Evolutionary conservation across 2,888 invertebrate species (phyloP), one percentile per base, ranked within the genome.

Genomic region (Caenorhabditis uteleia): DNA sequence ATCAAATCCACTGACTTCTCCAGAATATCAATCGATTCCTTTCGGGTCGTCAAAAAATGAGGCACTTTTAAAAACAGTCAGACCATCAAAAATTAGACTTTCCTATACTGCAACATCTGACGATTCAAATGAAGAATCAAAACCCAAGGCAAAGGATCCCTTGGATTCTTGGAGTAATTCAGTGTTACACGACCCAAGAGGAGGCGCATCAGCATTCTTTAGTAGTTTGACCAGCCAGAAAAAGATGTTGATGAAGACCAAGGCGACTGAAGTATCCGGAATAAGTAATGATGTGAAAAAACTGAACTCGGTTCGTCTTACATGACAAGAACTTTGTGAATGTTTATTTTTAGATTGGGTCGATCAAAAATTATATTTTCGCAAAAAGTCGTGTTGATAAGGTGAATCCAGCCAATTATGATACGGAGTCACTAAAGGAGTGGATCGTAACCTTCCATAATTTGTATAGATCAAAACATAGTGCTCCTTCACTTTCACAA

Each of bases 391-490:
- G 48, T 12, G 39, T 45, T 7, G 70, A 70, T 42, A 54, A 57
- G 48, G n/a, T 38, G 4, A 48, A 64, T 14, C 70, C 70, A 8
- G 51, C 58, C 20, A 43, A 50, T 2, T 70, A 65, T 26, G 68
- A 70, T 27, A 45, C 61, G 18, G 31, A 48, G 33, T 25, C 26
- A 23, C 38, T 65, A 8, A 58, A 58, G 21, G 42, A 65, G n/a
- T 49, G 49, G 36, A 48, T 69, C 1, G 47, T 69, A 10, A 47
- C 55, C 34, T 68, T 61, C 36, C 77, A 78, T 58, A 79, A 79
- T 44, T 60, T 74, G n/a, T 75, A 74, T 50, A 74, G 79, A 20
- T 56, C 65, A 1, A 58, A 60, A 23, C 79, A 79, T 46, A 68
- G 62, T 33, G 68, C 72, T 16, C 58, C 65, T 14, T 60, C 66